Evolutionary conservation across 2,888 invertebrate species (phyloP).

Genomic region (Bombylius major): DNA sequence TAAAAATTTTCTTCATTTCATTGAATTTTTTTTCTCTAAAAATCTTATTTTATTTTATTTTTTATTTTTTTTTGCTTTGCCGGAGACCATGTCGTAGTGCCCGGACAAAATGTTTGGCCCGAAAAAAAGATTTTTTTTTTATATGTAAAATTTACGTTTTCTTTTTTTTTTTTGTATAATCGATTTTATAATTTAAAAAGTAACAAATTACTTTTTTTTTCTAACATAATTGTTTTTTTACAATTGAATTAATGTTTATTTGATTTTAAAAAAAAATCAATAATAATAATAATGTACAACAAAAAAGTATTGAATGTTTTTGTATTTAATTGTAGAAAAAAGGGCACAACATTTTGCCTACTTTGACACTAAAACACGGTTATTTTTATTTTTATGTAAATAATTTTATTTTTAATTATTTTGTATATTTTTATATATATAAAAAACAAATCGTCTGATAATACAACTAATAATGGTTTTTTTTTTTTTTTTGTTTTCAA

Average conservation of each 20-base stretch:
- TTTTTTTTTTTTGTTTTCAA: not conserved
- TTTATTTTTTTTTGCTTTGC: not conserved
- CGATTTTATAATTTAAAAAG: too few relatives aligned
- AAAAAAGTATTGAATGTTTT: not conserved
- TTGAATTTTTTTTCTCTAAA: too few relatives aligned
- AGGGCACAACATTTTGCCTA: slow-evolving; percentile 15
- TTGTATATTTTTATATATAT: not conserved
- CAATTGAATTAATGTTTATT: not conserved
- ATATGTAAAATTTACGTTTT: not conserved
- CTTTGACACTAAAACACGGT: slow-evolving; percentile 13
- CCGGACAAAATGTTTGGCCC: slow-evolving; percentile 15
- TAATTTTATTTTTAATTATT: slow-evolving; percentile 5
- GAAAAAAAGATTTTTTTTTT: slow-evolving; percentile 1
- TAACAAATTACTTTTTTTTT: not conserved
- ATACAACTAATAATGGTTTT: not conserved
- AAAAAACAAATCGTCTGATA: not conserved
- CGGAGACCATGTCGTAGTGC: slow-evolving; percentile 11
- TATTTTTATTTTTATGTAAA: slow-evolving; percentile 9
- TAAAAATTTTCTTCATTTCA: not conserved
- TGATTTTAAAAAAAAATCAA: not conserved
- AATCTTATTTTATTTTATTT: not conserved
- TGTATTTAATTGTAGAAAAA: not conserved
- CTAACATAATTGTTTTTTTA: too few relatives aligned
- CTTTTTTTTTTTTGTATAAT: not conserved
- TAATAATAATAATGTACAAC: too few relatives aligned